phyloP scores from a whole-genome alignment of 2,888 invertebrate genomes.

The Elegia similella region DNA sequence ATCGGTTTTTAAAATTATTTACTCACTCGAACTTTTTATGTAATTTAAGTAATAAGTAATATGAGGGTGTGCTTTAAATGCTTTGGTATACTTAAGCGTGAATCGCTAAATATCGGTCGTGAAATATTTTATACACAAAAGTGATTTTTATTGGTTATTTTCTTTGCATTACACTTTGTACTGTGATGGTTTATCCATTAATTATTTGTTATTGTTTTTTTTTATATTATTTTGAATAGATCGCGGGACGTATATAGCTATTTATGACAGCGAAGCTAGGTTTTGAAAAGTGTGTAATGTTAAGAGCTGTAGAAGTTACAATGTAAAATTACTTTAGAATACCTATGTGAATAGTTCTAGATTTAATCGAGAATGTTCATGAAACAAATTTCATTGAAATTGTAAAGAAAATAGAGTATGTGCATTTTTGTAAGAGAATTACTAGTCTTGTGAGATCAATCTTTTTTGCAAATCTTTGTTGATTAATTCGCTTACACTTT shows the following conservation, averaged over 20 bases:
- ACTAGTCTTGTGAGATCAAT: slow-evolving; percentile 17
- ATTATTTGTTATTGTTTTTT: slow-evolving; percentile 27
- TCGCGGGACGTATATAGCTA: background rate
- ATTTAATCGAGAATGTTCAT: slow-evolving; percentile 1
- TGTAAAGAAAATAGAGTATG: background rate
- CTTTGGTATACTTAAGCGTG: slow-evolving; percentile 12
- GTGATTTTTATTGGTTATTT: slow-evolving; percentile 21
- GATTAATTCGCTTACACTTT: background rate
- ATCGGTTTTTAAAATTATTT: background rate
- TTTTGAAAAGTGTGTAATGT: background rate
- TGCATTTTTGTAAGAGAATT: slow-evolving; percentile 15
- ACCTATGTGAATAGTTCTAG: slow-evolving; percentile 11
- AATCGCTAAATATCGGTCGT: slow-evolving; percentile 16
- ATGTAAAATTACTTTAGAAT: background rate
- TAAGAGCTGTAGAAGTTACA: slow-evolving; percentile 7
- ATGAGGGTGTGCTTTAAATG: slow-evolving; percentile 25
- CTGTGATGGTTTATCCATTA: slow-evolving; percentile 30
- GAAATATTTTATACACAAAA: slow-evolving; percentile 13
- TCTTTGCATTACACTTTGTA: slow-evolving; percentile 19
- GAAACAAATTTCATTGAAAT: slow-evolving; percentile 3
- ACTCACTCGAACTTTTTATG: background rate
- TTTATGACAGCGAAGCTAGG: slow-evolving; percentile 13
- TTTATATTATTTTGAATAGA: slow-evolving; percentile 19
- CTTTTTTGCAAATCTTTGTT: background rate
- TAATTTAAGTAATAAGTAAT: background rate